Base-by-base conservation (phyloP, 1,140 invertebrate genomes). In the Rhagoletis zephyria region DNA sequence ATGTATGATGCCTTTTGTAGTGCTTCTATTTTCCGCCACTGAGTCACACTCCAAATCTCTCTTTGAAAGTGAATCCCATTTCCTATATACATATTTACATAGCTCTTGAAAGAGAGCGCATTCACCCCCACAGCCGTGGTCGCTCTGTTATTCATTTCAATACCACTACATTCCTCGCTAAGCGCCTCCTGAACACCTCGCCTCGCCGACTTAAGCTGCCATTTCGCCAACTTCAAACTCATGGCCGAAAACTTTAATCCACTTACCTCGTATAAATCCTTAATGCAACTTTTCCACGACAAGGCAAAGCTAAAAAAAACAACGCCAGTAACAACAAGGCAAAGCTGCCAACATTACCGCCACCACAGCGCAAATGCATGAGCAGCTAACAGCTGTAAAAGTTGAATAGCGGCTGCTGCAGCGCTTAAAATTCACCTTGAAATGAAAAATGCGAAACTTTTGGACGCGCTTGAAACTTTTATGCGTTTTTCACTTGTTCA, bases 261-360 rank as follows among this genome's bases (percentile, higher is more conserved):
- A 81, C 48, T 81, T 81, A 81, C n/a, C 74, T 4, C 48, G 45
- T 81, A 81, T 81, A 81, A 81, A 81, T 81, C 74, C 74, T 81
- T 81, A 81, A 81, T 81, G 45, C 74, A 56, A 81, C 74, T 81
- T 74, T 74, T 74, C 30, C 64, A 30, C 67, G 12, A 7, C 16
- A 40, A 30, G 30, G 30, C 30, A 30, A 74, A 70, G 12, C 30
- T 19, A 30, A 42, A 65, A 65, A 65, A 65, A 30, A 30, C n/a
- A 30, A 30, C 30, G 30, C 30, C 30, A 30, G 30, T 30, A 30
- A 30, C 30, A 30, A 30, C 30, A 30, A 30, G 2, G 16, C 6
- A 65, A 30, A 70, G 30, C 10, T 70, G 30, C 65, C 30, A 70
- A 30, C 30, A 42, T 14, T 30, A 70, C 65, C 10, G 30, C 30